These are phyloP conservation scores for Tychaedon coryphoeus DNA, from an alignment of 2,113 vertebrate genomes.

Conservation along the genomic window DNA sequence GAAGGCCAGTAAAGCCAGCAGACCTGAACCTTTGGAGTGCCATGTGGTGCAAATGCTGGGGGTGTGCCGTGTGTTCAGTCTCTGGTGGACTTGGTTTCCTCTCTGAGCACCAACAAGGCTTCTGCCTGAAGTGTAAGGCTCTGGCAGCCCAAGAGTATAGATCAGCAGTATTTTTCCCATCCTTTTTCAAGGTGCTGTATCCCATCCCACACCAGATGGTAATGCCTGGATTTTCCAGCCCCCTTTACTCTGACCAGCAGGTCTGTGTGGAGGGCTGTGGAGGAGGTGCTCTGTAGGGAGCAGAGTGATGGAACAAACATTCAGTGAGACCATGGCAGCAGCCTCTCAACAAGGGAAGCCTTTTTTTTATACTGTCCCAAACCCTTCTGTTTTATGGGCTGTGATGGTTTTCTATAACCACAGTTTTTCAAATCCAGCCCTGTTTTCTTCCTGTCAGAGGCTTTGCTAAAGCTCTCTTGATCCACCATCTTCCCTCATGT, in stretches of 20 bases:
- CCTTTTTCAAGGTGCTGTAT: background rate
- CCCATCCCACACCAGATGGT: background rate
- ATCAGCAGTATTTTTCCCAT: background rate
- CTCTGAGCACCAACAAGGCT: background rate
- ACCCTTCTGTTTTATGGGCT: background rate
- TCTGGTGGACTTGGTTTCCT: background rate
- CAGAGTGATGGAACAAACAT: background rate
- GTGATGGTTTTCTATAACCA: background rate
- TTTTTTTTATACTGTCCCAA: background rate
- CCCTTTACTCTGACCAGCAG: background rate
- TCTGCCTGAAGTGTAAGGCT: background rate
- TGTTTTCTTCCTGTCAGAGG: background rate
- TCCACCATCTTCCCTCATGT: background rate
- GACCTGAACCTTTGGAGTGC: background rate
- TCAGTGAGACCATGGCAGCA: background rate
- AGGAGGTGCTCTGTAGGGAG: background rate
- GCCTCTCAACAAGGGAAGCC: background rate
- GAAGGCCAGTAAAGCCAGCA: background rate
- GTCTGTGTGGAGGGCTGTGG: background rate
- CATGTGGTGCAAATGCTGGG: background rate
- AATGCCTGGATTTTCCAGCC: background rate
- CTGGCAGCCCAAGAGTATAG: background rate
- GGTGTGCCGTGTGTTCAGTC: background rate
- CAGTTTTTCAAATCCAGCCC: background rate
- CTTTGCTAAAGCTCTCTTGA: background rate